phyloP scores from a whole-genome alignment of 1,140 invertebrate genomes.

The Paralvinella palmiformis region DNA sequence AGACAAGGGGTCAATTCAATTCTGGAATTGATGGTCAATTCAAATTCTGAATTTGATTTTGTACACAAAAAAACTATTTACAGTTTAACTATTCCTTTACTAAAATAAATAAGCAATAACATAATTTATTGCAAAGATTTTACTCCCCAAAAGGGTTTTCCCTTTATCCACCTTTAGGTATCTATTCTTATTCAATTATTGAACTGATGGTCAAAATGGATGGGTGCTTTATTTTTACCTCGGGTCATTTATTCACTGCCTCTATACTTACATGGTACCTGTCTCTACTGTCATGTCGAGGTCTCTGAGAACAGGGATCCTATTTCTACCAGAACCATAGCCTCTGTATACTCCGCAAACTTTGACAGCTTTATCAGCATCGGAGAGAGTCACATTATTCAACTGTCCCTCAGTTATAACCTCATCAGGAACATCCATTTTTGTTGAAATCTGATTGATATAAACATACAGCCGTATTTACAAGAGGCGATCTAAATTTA shows the following conservation, averaged over 20 bases:
- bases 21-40: no score
- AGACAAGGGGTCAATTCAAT: no score
- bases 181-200: neutral
- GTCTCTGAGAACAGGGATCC: neutral
- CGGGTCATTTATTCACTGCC: neutral
- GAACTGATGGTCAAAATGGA: neutral
- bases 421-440: no score
- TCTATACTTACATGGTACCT: slow-evolving; percentile 3
- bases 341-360: neutral
- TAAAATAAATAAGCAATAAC: neutral
- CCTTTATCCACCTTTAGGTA: neutral
- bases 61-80: no score
- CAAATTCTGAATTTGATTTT: no score
- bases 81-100: neutral
- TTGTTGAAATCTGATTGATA: no score
- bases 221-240: neutral
- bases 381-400: no score
- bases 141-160: neutral
- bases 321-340: neutral
- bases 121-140: neutral
- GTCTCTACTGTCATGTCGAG: neutral
- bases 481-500: no score
- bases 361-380: no score
- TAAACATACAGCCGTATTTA: no score
- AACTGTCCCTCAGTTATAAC: no score